These are phyloP conservation scores for Sminthopsis crassicaudata DNA, from an alignment of 2,113 vertebrate genomes.

Conservation along the genomic window DNA sequence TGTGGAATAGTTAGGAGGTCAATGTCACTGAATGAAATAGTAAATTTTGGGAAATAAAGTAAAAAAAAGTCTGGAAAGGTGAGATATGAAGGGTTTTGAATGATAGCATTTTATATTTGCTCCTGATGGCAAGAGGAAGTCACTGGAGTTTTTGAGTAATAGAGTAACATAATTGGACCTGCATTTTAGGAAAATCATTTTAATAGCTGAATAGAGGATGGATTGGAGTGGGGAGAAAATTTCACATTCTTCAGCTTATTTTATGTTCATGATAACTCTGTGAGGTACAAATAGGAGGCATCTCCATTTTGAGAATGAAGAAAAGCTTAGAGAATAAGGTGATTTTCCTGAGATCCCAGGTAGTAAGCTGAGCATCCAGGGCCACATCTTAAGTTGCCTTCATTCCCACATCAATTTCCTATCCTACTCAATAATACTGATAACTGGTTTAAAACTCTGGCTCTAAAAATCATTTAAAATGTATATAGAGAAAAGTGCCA, in stretches of 20 bases:
- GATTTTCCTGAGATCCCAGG: background rate
- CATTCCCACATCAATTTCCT: background rate
- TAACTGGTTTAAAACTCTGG: background rate
- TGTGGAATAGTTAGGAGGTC: background rate
- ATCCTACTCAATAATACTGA: background rate
- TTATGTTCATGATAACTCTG: background rate
- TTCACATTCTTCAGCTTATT: background rate
- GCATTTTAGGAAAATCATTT: background rate
- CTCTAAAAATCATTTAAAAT: background rate
- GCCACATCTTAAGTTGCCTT: background rate
- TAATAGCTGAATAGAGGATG: background rate
- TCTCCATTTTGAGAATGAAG: background rate
- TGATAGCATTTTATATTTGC: background rate
- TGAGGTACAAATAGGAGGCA: background rate
- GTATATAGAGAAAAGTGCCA: background rate
- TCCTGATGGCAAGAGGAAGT: background rate
- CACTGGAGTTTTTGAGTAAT: background rate
- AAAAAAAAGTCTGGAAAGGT: background rate
- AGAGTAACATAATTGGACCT: background rate
- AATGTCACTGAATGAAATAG: background rate
- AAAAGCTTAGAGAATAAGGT: background rate
- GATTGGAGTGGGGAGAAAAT: background rate
- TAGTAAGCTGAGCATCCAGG: background rate
- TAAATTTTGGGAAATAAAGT: background rate
- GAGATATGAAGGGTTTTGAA: background rate